Evolutionary conservation across 2,888 invertebrate genomes (phyloP), one percentile per base, ranked within the genome.

Genomic region (Eugnorisma glareosa): DNA sequence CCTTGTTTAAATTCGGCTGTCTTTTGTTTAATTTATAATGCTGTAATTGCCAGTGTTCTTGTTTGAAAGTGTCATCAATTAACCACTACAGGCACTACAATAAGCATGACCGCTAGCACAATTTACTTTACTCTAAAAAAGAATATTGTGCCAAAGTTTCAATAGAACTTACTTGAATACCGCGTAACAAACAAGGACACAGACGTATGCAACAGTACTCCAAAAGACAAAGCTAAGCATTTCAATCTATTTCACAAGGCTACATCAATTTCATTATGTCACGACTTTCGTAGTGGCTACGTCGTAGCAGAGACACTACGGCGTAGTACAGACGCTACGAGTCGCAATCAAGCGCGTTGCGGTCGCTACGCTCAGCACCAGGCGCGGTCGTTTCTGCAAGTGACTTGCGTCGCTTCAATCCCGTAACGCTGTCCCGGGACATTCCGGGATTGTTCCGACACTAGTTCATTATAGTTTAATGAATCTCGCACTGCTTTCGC

Each of bases 321-420:
- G 43, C 31, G 67, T 71, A 67, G 68, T 67, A 24, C n/a, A 37
- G 43, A 40, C 59, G 57, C 81, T 81, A 75, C 82, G 82, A 81
- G 57, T 87, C 54, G 63, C 85, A 87, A 87, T 77, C 77, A 87
- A 80, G 67, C 68, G 63, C 64, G 78, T 79, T 88, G 89, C 78
- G 86, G 89, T 88, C 73, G 67, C 63, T 24, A 40, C 76, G 67
- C 86, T 86, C 86, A 83, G 43, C 68, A 71, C 45, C 84, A 77
- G 70, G 61, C 87, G 67, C n/a, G n/a, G 15, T 40, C 64, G 64
- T 64, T 43, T 18, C 40, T 35, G 40, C 64, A 63, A 37, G 81
- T 37, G 71, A 82, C 82, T 80, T 35, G 45, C 48, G 54, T 54
- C 37, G 73, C 75, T 74, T 66, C 63, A 70, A 59, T 73, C 70